A percentile compares a stretch with the other conserved stretches of the same genome.
phyloP scores from a whole-genome alignment of 23 tunicate species.

The Oikopleura albicans region DNA sequence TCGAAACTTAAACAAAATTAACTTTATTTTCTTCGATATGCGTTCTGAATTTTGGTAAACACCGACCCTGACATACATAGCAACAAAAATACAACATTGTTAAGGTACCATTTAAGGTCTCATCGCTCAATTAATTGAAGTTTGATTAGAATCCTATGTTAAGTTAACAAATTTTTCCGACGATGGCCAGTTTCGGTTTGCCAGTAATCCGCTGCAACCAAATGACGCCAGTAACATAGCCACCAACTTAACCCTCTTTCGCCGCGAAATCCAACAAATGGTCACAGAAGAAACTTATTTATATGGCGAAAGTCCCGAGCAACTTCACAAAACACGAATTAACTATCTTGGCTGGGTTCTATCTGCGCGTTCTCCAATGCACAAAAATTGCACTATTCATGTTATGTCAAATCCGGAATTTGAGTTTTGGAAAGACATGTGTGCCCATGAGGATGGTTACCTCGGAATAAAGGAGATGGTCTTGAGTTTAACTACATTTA shows the following conservation, averaged over 20 bases:
- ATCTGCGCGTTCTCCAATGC: background rate
- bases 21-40: too few species aligned
- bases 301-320: background rate
- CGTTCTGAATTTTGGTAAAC: too few species aligned
- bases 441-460: background rate
- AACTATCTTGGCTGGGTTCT: background rate
- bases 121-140: too few species aligned
- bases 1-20: too few species aligned
- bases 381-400: background rate
- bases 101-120: too few species aligned
- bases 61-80: too few species aligned
- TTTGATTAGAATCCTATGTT: too few species aligned
- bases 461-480: background rate
- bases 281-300: background rate
- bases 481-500: too few species aligned
- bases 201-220: background rate
- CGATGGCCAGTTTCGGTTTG: background rate
- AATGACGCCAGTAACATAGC: background rate
- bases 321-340: background rate
- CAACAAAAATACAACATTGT: too few species aligned
- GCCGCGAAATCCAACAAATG: background rate
- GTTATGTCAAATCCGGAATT: conserved; percentile 8
- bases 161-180: background rate
- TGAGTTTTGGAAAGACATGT: background rate
- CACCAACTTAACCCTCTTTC: background rate